Conservation (phyloP, 2,113 vertebrate genomes). For the Crotalus viridis region DNA sequence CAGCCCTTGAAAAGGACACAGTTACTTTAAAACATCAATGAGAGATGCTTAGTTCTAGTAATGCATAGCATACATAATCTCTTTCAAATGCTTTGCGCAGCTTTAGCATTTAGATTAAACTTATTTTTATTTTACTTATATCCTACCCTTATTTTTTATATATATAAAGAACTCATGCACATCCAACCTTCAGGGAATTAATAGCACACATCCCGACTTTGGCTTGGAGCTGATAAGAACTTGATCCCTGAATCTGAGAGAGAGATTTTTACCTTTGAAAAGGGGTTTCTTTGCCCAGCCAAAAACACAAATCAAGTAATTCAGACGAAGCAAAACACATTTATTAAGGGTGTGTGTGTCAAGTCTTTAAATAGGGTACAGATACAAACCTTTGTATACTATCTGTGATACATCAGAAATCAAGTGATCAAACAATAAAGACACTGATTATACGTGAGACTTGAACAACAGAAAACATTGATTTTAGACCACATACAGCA, state of each 20-base stretch:
- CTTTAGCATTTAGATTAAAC: not conserved
- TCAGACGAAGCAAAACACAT: not conserved
- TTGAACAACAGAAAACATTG: not conserved
- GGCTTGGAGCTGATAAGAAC: not conserved
- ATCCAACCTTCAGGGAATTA: not conserved
- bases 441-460: not conserved
- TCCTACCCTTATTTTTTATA: not conserved
- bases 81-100: not conserved
- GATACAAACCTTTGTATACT: not conserved
- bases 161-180: not conserved
- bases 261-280: not conserved
- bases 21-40: not conserved
- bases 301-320: not conserved
- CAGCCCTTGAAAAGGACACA: not conserved
- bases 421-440: not conserved
- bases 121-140: not conserved
- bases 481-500: not conserved
- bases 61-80: not conserved
- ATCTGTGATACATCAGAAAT: not conserved
- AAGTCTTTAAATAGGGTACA: not conserved
- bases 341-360: not conserved
- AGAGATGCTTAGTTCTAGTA: not conserved
- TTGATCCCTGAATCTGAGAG: not conserved
- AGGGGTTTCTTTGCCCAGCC: not conserved
- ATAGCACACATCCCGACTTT: not conserved